Percentiles rank a stretch among this genome's conserved stretches.
These are phyloP conservation scores for Rhaphigaster nebulosa DNA, from an alignment of 2,888 invertebrate species.

Conservation along the genomic window DNA sequence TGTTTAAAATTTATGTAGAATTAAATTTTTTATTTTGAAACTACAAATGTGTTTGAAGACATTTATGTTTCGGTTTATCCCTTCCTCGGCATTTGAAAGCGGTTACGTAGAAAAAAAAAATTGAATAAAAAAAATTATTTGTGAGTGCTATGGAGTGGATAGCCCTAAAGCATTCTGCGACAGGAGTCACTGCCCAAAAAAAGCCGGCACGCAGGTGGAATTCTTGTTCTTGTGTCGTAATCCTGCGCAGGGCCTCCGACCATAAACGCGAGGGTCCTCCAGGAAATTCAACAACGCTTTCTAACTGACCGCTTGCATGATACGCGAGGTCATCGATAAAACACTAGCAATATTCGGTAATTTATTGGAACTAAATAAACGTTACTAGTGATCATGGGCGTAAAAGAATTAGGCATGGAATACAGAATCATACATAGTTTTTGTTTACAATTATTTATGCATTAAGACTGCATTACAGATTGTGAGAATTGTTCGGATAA, in stretches of 20 bases:
- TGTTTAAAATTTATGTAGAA: too few species aligned
- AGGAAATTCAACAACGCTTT: not conserved
- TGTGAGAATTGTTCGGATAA: too few species aligned
- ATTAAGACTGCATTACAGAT: too few species aligned
- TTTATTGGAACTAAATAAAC: not conserved
- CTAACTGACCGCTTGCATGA: not conserved
- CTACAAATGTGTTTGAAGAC: not conserved
- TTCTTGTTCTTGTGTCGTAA: slow-evolving; percentile 31
- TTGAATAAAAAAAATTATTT: not conserved
- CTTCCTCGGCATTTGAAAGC: not conserved
- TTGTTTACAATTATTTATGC: too few species aligned
- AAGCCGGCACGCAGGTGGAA: slow-evolving; percentile 11
- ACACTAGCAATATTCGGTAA: not conserved
- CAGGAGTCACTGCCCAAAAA: not conserved
- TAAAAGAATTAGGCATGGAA: too few species aligned
- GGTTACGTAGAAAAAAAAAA: not conserved
- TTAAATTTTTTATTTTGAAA: too few species aligned
- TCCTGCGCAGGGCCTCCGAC: not conserved
- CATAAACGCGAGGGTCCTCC: not conserved
- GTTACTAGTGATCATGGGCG: too few species aligned
- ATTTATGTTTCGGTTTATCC: not conserved
- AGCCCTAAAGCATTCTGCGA: not conserved
- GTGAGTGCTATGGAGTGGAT: not conserved
- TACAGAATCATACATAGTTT: too few species aligned
- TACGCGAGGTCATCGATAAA: not conserved